These are phyloP conservation scores for Hypotaenidia okinawae DNA, from an alignment of 2,797 vertebrate genomes.

Conservation along the genomic window DNA sequence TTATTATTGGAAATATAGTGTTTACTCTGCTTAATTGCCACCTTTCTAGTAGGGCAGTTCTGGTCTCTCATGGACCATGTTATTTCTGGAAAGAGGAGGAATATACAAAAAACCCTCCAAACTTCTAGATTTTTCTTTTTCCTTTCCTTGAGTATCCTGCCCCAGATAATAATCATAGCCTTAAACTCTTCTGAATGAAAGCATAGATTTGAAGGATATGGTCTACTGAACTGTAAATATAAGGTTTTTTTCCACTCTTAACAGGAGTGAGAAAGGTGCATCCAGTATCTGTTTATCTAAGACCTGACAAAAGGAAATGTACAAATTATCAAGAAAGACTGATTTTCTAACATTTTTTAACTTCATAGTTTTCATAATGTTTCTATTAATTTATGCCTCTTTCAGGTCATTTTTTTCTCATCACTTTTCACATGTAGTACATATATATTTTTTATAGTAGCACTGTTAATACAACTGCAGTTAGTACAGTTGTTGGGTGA, in stretches of 20 bases:
- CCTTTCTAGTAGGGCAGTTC: neutral
- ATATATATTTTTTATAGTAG: neutral
- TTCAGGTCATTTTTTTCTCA: neutral
- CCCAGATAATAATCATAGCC: neutral
- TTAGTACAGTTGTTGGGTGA: neutral
- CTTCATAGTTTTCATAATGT: neutral
- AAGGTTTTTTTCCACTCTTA: neutral
- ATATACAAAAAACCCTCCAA: neutral
- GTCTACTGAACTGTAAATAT: neutral
- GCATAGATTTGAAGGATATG: neutral
- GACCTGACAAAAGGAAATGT: neutral
- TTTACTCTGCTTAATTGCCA: neutral
- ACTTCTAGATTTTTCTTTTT: neutral
- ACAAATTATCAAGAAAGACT: neutral
- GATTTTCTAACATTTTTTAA: neutral
- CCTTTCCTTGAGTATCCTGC: neutral
- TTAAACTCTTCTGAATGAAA: neutral
- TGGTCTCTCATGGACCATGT: neutral
- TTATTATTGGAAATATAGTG: too few species aligned
- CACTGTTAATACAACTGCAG: neutral
- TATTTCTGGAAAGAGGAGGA: neutral
- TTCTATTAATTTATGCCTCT: neutral
- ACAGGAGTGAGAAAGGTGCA: neutral
- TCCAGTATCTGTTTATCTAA: neutral
- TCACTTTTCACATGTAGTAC: neutral